Conservation (phyloP, 2,113 vertebrate genomes). For the Prinia subflava region DNA sequence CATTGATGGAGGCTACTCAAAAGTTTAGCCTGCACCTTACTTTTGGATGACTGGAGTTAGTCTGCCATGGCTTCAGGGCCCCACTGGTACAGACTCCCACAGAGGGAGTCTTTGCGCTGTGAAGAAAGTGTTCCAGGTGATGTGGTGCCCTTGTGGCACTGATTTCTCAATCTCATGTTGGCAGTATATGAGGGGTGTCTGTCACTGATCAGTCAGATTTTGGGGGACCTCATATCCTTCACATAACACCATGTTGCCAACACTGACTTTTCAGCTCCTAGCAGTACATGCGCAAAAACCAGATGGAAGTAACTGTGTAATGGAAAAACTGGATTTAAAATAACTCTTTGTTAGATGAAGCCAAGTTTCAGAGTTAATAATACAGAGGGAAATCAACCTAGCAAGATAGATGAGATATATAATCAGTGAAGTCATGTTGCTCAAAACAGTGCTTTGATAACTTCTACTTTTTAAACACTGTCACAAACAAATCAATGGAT, state of each 20-base stretch:
- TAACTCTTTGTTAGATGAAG: not conserved
- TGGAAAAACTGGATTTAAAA: not conserved
- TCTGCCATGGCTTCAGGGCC: not conserved
- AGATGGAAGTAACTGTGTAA: not conserved
- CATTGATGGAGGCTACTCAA: not conserved
- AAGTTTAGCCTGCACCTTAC: not conserved
- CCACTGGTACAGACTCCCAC: not conserved
- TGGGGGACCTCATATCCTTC: not conserved
- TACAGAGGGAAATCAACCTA: not conserved
- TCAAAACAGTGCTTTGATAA: constrained; percentile 3
- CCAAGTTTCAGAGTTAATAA: not conserved
- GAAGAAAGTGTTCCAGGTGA: not conserved
- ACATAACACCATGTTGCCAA: not conserved
- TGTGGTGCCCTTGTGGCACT: not conserved
- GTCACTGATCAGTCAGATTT: not conserved
- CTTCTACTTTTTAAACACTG: not conserved
- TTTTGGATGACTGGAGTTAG: not conserved
- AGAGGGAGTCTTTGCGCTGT: accelerated
- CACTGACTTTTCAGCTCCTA: not conserved
- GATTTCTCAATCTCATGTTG: not conserved
- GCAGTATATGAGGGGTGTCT: not conserved
- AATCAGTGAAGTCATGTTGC: not conserved
- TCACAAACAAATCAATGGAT: constrained; percentile 7
- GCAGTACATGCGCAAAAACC: not conserved
- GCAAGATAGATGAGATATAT: not conserved